Evolutionary conservation across 2,113 vertebrate species (phyloP).

Genomic region (Aspiorhynchus laticeps): DNA sequence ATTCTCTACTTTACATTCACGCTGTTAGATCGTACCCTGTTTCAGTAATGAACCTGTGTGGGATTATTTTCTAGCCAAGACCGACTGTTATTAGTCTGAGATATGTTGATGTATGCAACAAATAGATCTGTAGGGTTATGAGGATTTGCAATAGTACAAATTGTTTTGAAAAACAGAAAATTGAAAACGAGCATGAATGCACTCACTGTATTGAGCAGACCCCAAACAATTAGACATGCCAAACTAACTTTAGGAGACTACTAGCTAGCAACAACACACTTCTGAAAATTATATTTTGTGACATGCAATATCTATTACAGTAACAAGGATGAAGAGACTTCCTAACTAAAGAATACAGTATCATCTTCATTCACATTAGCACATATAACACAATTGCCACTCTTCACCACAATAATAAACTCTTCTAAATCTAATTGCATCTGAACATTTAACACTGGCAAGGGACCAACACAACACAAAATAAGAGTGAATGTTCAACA

Average conservation of each 20-base stretch:
- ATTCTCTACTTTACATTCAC: conserved; percentile 12
- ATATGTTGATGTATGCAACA: conserved; percentile 62
- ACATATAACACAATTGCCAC: too few relatives aligned
- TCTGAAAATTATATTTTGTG: background rate
- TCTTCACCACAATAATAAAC: too few relatives aligned
- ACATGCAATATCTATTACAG: background rate
- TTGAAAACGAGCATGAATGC: background rate
- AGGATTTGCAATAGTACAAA: conserved; percentile 45
- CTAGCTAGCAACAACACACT: background rate
- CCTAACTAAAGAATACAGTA: background rate
- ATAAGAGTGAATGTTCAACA: too few relatives aligned
- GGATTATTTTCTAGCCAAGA: conserved; percentile 61
- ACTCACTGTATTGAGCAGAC: background rate
- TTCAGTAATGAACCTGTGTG: conserved; percentile 65
- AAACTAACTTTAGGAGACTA: background rate
- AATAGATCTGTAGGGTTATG: conserved; percentile 50
- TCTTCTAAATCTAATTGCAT: background rate
- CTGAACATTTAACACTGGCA: too few relatives aligned
- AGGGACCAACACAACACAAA: too few relatives aligned
- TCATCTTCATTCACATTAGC: background rate
- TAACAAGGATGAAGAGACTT: background rate
- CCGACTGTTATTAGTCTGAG: conserved; percentile 54
- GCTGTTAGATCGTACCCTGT: conserved; percentile 28
- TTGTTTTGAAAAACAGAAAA: conserved; percentile 32
- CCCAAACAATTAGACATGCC: background rate